Conservation (phyloP, 2,797 vertebrate species). For the Callimico goeldii region DNA sequence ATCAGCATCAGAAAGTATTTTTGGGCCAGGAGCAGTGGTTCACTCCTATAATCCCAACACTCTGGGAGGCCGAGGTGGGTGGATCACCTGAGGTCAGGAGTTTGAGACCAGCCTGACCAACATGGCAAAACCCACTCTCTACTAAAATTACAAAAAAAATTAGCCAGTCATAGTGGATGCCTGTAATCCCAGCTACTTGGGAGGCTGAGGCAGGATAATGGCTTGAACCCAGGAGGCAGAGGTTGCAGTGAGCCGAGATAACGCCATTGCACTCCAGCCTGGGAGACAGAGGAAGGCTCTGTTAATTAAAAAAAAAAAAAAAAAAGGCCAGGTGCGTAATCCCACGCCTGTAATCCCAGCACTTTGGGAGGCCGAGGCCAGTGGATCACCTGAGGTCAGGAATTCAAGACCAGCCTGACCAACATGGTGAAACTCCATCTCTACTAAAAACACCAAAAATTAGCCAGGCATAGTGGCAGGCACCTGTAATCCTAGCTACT, state of each 20-base stretch:
- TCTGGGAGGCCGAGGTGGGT: too few relatives aligned
- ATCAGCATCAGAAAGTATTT: neutral
- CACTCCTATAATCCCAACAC: too few relatives aligned
- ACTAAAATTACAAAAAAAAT: too few relatives aligned
- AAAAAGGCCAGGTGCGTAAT: accelerated
- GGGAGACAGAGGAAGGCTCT: neutral
- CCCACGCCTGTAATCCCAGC: neutral
- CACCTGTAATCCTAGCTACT: neutral
- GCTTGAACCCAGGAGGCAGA: too few relatives aligned
- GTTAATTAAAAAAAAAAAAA: too few relatives aligned
- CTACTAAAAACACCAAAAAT: neutral
- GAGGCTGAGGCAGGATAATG: too few relatives aligned
- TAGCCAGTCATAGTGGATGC: too few relatives aligned
- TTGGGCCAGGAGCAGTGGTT: neutral
- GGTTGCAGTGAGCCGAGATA: too few relatives aligned
- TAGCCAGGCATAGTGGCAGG: neutral
- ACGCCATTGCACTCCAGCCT: neutral
- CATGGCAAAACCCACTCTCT: too few relatives aligned
- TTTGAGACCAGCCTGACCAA: too few relatives aligned
- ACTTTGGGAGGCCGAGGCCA: neutral
- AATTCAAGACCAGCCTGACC: neutral
- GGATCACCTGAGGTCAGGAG: too few relatives aligned
- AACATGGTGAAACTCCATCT: neutral
- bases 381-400: neutral
- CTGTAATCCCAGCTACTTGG: too few relatives aligned